Evolutionary conservation across 2,113 vertebrate genomes (phyloP).

Genomic region (Otus sunia): DNA sequence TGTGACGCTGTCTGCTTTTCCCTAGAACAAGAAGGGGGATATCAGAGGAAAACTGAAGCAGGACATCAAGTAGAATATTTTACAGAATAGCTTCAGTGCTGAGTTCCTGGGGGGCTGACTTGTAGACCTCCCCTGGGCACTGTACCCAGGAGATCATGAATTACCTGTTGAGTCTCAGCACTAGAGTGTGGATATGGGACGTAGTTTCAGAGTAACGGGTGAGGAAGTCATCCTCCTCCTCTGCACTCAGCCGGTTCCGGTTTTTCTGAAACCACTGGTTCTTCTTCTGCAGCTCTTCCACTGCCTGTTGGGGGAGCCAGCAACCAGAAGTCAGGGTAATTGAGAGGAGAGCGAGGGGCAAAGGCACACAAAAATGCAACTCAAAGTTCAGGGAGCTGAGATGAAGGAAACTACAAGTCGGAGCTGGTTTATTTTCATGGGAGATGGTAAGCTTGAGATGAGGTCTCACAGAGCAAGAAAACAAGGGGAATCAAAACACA

Average conservation of each 20-base stretch:
- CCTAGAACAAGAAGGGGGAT: constrained; percentile 28
- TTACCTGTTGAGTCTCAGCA: constrained; percentile 74
- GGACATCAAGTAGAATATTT: neutral
- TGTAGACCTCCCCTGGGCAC: neutral
- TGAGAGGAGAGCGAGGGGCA: neutral
- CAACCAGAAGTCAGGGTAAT: neutral
- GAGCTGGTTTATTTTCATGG: neutral
- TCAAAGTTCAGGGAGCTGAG: neutral
- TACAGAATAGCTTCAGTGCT: neutral
- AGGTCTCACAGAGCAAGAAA: neutral
- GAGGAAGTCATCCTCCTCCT: constrained; percentile 72
- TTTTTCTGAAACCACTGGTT: constrained; percentile 80
- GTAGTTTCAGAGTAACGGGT: constrained; percentile 70
- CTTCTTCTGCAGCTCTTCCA: constrained; percentile 75
- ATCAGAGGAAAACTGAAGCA: neutral
- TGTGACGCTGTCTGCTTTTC: constrained; percentile 72
- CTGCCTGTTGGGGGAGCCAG: constrained; percentile 64
- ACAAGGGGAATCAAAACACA: neutral
- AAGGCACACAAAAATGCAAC: neutral
- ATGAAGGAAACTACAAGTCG: neutral
- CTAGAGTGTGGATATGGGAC: constrained; percentile 72
- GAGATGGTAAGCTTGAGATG: neutral
- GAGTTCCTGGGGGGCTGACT: neutral
- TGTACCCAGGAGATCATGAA: no score
- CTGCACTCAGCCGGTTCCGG: constrained; percentile 44